phyloP scores from a whole-genome alignment of 1,140 invertebrate species.

The Sipha flava region DNA sequence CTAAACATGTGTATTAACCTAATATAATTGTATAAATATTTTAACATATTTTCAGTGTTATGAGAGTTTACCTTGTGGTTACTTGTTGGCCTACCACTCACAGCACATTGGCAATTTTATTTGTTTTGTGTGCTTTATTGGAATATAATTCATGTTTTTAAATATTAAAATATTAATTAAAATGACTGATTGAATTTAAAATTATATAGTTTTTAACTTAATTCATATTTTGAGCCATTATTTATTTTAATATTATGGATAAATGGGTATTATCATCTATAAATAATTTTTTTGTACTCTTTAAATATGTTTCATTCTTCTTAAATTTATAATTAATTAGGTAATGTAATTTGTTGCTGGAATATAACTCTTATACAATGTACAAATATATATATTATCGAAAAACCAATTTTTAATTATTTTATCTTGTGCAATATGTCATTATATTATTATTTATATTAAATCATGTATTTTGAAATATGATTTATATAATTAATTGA shows the following conservation, averaged over 20 bases:
- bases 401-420: too few relatives aligned
- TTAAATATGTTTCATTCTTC: neutral
- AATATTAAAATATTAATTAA: neutral
- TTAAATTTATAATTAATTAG: neutral
- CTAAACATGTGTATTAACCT: slow-evolving; percentile 13
- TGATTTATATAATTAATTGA: too few relatives aligned
- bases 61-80: slow-evolving; percentile 3
- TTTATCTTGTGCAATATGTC: too few relatives aligned
- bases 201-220: neutral
- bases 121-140: slow-evolving; percentile 2
- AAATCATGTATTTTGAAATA: too few relatives aligned
- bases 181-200: neutral
- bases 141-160: neutral
- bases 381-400: too few relatives aligned
- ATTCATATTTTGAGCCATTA: neutral
- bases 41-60: slow-evolving; percentile 26
- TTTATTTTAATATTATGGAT: neutral
- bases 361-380: neutral
- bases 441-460: neutral
- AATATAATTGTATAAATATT: slow-evolving; percentile 18
- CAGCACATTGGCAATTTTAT: slow-evolving; percentile 31
- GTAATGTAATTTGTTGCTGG: neutral
- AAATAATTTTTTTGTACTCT: neutral
- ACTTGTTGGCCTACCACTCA: slow-evolving; percentile 22
- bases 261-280: neutral